Percentiles rank a stretch among this genome's conserved stretches.
Evolutionary conservation across 2,888 invertebrate species (phyloP).

Genomic region (Drosophila pseudotalamancana): DNA sequence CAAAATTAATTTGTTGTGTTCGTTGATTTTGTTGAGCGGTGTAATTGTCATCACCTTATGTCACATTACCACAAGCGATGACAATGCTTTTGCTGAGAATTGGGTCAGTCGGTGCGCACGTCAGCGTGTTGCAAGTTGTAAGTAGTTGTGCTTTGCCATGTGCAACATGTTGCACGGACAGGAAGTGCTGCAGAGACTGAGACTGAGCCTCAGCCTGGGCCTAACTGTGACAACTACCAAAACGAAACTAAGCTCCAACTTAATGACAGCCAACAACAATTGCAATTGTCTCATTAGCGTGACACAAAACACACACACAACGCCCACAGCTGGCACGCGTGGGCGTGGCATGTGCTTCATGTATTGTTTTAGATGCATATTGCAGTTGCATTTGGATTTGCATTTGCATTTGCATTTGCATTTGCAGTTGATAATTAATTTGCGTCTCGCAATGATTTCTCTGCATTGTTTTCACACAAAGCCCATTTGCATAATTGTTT

Average conservation of each 20-base stretch:
- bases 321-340: conserved; percentile 15
- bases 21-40: conserved; percentile 55
- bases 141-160: conserved; percentile 29
- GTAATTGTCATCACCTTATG: conserved; percentile 73
- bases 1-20: too few relatives aligned
- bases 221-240: conserved; percentile 12
- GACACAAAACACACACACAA: conserved; percentile 46
- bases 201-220: neutral
- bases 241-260: conserved; percentile 54
- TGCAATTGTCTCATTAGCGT: conserved; percentile 79
- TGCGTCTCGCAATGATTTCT: conserved; percentile 74
- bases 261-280: conserved; percentile 68
- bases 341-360: conserved; percentile 14
- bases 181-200: conserved; percentile 10
- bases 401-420: conserved; percentile 46
- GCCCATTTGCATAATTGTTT: conserved; percentile 73
- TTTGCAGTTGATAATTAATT: conserved; percentile 71
- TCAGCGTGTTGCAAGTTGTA: conserved; percentile 60
- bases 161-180: conserved; percentile 50
- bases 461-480: conserved; percentile 65
- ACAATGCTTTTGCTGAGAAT: conserved; percentile 55
- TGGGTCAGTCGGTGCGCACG: conserved; percentile 61
- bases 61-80: conserved; percentile 72
- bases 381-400: conserved; percentile 49
- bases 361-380: conserved; percentile 52